Percentiles rank a stretch among this genome's conserved stretches.
phyloP scores from a whole-genome alignment of 1,140 invertebrate species.

The Lepidurus couesii region DNA sequence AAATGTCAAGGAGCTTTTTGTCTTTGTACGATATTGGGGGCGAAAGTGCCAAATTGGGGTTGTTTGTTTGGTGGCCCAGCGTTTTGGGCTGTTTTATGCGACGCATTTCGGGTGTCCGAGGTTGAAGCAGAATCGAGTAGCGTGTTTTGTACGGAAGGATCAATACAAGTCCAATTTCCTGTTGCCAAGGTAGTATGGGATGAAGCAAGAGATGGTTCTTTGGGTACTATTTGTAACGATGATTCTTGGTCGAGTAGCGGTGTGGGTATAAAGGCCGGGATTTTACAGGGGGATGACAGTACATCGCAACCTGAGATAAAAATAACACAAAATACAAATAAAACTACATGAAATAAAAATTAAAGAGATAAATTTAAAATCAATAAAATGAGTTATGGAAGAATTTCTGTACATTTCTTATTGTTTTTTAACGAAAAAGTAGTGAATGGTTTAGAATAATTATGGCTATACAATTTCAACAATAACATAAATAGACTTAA shows the following conservation, averaged over 20 bases:
- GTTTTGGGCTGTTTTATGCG: not conserved
- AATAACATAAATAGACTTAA: too few species aligned
- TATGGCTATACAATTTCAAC: too few species aligned
- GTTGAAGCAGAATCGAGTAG: not conserved
- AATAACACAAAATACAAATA: not conserved
- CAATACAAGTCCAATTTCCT: conserved; percentile 18
- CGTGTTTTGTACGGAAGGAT: conserved; percentile 11
- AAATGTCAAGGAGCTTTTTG: not conserved
- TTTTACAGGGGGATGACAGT: not conserved
- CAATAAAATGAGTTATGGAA: too few species aligned
- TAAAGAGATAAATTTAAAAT: too few species aligned
- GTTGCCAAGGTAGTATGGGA: conserved; percentile 3
- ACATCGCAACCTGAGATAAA: not conserved
- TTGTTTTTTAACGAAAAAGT: too few species aligned
- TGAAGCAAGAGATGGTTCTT: not conserved
- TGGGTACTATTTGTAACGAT: not conserved
- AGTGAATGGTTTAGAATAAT: too few species aligned
- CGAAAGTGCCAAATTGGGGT: not conserved
- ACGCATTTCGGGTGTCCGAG: not conserved
- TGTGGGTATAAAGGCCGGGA: conserved; percentile 1
- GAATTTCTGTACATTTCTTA: too few species aligned
- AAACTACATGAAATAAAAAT: not conserved
- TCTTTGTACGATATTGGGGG: not conserved
- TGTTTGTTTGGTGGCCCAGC: not conserved
- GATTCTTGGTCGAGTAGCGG: not conserved